Conservation (phyloP, 2,113 vertebrate genomes). For the Seriola quinqueradiata region DNA sequence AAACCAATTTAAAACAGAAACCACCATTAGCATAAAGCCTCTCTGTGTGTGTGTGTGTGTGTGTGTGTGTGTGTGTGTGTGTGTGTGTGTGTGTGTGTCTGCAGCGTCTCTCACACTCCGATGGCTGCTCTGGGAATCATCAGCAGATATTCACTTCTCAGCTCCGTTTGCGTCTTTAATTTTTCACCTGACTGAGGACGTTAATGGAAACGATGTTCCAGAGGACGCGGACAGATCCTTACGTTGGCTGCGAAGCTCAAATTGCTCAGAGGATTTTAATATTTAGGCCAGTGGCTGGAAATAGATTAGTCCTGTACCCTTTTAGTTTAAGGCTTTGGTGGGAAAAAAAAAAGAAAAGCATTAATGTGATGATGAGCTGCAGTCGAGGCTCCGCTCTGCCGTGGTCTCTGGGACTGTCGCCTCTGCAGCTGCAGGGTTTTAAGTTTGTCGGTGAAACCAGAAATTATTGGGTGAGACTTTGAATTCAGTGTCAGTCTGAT, state of each 20-base stretch:
- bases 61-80: no score
- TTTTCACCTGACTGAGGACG: constrained; percentile 31
- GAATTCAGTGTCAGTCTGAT: constrained; percentile 7
- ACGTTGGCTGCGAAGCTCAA: background rate
- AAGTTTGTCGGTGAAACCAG: background rate
- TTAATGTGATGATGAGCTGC: background rate
- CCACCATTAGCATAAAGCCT: background rate
- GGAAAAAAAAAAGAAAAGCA: background rate
- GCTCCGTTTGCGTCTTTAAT: constrained; percentile 25
- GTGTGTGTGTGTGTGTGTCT: no score
- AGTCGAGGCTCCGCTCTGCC: constrained; percentile 5
- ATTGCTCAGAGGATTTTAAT: constrained; percentile 23
- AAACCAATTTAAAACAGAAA: background rate
- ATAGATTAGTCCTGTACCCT: background rate
- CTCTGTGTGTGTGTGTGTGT: no score
- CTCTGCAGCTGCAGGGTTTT: constrained; percentile 6
- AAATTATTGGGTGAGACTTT: constrained; percentile 8
- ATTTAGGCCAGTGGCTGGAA: constrained; percentile 46
- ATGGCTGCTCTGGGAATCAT: background rate
- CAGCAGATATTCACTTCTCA: background rate
- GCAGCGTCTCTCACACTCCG: background rate
- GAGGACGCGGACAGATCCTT: background rate
- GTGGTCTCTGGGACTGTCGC: constrained; percentile 1
- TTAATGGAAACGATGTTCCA: constrained; percentile 18
- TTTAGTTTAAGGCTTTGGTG: constrained; percentile 1